Evolutionary conservation across 2,113 vertebrate genomes (phyloP).

Genomic region (Romanogobio albipinnatus): DNA sequence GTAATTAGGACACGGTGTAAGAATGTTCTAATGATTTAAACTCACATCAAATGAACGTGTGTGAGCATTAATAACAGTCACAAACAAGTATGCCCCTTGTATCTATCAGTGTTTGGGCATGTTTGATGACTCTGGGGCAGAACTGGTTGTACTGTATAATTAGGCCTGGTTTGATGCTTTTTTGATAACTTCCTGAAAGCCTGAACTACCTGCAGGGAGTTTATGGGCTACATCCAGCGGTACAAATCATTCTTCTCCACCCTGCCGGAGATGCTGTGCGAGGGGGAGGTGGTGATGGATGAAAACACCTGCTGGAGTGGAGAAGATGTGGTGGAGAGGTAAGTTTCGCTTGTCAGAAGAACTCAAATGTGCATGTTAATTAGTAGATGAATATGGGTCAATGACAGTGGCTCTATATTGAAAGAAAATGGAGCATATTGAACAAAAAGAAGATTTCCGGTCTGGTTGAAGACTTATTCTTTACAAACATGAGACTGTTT

Average conservation of each 20-base stretch:
- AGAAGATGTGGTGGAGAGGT: constrained; percentile 89
- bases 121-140: constrained; percentile 5
- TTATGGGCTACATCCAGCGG: constrained; percentile 85
- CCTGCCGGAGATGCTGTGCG: constrained; percentile 86
- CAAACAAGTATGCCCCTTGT: constrained; percentile 5
- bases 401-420: background rate
- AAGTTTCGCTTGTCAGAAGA: constrained; percentile 47
- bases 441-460: background rate
- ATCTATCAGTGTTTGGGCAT: constrained; percentile 21
- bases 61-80: background rate
- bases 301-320: constrained; percentile 90
- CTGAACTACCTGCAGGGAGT: constrained; percentile 77
- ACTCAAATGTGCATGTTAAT: background rate
- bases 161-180: constrained; percentile 34
- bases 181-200: constrained; percentile 40
- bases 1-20: background rate
- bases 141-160: constrained; percentile 21
- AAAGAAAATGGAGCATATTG: background rate
- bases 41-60: background rate
- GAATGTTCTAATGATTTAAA: constrained; percentile 6
- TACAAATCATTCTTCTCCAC: constrained; percentile 85
- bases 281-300: constrained; percentile 85
- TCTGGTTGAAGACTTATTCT: background rate
- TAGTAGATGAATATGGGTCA: background rate
- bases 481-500: background rate